Evolutionary conservation across 1,140 invertebrate genomes (phyloP), one percentile per base, ranked within the genome.

Genomic region (Drosophila arawakana): DNA sequence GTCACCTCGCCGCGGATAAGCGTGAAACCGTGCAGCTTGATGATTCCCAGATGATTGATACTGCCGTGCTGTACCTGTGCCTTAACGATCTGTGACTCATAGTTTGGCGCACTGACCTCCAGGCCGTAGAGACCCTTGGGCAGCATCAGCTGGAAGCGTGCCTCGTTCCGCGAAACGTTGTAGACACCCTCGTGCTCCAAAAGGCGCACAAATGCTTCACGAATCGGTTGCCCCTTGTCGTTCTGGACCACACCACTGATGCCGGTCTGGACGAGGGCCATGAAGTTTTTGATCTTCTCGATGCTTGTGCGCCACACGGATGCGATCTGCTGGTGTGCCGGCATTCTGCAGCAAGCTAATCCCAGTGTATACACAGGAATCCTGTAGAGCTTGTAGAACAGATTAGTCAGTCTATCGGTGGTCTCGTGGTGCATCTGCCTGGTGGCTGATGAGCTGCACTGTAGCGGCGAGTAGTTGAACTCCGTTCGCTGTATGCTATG

Each of bases 331-430:
- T 92, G 92, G 10, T 95, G 93, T 1, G 85, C 66, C 0, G 97
- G 97, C 93, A 96, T 96, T 75, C 96, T 96, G 83, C 97, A 98
- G 81, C 97, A 98, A 49, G 95, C 94, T 6, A 95, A 68, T 1
- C 94, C 94, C 25, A 95, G 91, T 0, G 94, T 94, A n/a, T 94
- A 92, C 72, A 95, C 91, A 0, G 95, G 94, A 1, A 93, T 92
- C 10, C 93, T 92, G 69, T 93, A 95, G 72, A 94, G 91, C 39
- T 94, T 93, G 65, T 93, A 94, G 1, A 95, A 68, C 30, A 94
- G 75, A 82, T 95, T 94, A 2, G 95, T 94, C 13, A 95, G 44
- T 1, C 86, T 55, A n/a, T 90, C 79, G 41, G 67, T 80, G 11
- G 78, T 80, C 47, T 90, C 77, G 8, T 63, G 72, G 37, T 91